Evolutionary conservation across 2,888 invertebrate species (phyloP), one percentile per base, ranked within the genome.

Genomic region (Scaptomyza polygonia): DNA sequence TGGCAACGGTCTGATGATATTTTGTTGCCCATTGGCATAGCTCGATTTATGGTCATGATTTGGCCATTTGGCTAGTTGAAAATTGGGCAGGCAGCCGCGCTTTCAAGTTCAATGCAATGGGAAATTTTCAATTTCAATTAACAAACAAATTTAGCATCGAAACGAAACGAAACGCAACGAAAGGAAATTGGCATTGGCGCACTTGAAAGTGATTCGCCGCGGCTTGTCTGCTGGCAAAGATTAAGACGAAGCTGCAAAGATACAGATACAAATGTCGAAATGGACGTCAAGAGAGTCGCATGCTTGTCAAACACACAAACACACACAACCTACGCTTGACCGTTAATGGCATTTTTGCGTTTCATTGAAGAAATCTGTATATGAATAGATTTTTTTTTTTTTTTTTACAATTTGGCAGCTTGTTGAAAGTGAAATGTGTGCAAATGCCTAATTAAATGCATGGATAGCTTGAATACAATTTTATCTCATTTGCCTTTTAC

Each of bases 361-460:
- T 84, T 85, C 78, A 83, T 79, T 79, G 73, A 79, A 81, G 78
- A 75, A 74, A 79, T 75, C 66, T 34, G 16, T 30, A 7, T 16
- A 25, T 25, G 34, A 57, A 40, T 47, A 29, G 14, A 32, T n/a
- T n/a, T n/a, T 42, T 53, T 36, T 42, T 49, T 44, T 57, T 65
- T 69, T 66, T 69, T 59, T 68, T 54, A 86, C 84, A 86, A 79
- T 87, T 83, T 83, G 82, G 82, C 82, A 83, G 88, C 86, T 83
- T 66, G 87, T 83, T 82, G 88, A 85, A 85, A 85, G 84, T 85
- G 86, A 88, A 88, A 85, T 86, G 84, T 85, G 84, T 85, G 84
- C 88, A 85, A 85, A 85, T 78, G 63, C 73, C 86, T 85, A 85
- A 88, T 85, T 88, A 85, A 85, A 88, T 79, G 82, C 73, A 68